phyloP scores from a whole-genome alignment of 1,140 invertebrate genomes.

The Achroia grisella region DNA sequence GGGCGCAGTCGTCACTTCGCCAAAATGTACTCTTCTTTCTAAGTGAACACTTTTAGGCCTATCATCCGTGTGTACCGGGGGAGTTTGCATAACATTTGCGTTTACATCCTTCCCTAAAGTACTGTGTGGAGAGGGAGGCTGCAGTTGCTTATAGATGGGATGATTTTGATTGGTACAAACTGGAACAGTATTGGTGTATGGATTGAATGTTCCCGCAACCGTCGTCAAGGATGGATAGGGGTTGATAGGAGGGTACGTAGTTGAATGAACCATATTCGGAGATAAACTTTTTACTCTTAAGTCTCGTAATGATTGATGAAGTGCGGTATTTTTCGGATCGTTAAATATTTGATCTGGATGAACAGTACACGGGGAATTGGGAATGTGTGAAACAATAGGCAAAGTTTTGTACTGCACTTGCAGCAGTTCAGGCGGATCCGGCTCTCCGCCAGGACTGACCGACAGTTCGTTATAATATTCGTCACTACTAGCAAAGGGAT shows the following conservation, averaged over 20 bases:
- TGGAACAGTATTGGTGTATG: conserved; percentile 51
- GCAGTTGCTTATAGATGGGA: conserved; percentile 29
- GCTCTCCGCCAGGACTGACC: conserved; percentile 43
- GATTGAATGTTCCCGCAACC: conserved; percentile 62
- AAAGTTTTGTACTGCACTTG: conserved; percentile 63
- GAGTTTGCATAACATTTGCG: conserved; percentile 45
- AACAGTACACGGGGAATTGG: conserved; percentile 54
- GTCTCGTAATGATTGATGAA: conserved; percentile 43
- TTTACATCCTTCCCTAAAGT: conserved; percentile 49
- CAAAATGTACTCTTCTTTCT: conserved; percentile 67
- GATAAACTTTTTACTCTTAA: conserved; percentile 41
- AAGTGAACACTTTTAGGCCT: conserved; percentile 48
- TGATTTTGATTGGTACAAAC: conserved; percentile 34
- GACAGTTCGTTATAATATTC: conserved; percentile 43
- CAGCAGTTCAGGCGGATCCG: conserved; percentile 55
- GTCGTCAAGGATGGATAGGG: conserved; percentile 61
- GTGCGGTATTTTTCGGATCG: conserved; percentile 10
- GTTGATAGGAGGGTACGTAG: conserved; percentile 54
- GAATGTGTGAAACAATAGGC: conserved; percentile 63
- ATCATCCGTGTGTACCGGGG: conserved; percentile 34
- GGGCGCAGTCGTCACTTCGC: conserved; percentile 52
- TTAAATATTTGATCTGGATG: conserved; percentile 52
- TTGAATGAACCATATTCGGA: conserved; percentile 55
- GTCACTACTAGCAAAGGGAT: conserved; percentile 30
- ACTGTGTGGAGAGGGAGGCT: conserved; percentile 31